These are phyloP conservation scores for Amblyopsis hoosieri DNA, from an alignment of 2,797 vertebrate genomes.

Conservation along the genomic window DNA sequence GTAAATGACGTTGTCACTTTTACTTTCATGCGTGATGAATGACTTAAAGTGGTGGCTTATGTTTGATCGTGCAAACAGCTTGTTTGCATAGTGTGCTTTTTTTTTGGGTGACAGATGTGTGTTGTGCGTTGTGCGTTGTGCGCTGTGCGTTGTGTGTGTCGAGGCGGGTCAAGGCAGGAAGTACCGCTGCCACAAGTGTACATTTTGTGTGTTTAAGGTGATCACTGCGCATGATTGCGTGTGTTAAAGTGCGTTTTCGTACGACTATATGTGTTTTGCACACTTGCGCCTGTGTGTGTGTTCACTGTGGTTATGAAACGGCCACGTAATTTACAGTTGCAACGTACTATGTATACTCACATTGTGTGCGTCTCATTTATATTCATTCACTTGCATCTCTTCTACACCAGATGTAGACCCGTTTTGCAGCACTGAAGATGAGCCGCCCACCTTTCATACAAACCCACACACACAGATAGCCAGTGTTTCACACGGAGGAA, in stretches of 20 bases:
- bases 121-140: neutral
- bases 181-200: neutral
- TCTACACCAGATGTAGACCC: too few species aligned
- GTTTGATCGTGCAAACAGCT: conserved; percentile 45
- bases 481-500: conserved; percentile 23
- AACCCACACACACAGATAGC: neutral
- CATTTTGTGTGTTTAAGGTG: neutral
- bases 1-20: conserved; percentile 45
- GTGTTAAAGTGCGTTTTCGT: neutral
- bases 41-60: conserved; percentile 25
- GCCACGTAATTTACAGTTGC: neutral
- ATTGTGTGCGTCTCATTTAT: neutral
- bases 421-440: neutral
- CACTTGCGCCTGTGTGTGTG: neutral
- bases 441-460: neutral
- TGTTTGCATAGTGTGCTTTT: conserved; percentile 31
- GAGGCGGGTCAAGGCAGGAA: neutral
- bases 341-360: neutral
- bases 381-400: neutral
- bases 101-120: conserved; percentile 26
- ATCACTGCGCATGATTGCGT: neutral
- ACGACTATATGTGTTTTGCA: neutral
- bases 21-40: conserved; percentile 40
- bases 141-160: neutral
- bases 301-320: conserved; percentile 17